phyloP scores from a whole-genome alignment of 2,113 vertebrate species.

The Pitta sordida region DNA sequence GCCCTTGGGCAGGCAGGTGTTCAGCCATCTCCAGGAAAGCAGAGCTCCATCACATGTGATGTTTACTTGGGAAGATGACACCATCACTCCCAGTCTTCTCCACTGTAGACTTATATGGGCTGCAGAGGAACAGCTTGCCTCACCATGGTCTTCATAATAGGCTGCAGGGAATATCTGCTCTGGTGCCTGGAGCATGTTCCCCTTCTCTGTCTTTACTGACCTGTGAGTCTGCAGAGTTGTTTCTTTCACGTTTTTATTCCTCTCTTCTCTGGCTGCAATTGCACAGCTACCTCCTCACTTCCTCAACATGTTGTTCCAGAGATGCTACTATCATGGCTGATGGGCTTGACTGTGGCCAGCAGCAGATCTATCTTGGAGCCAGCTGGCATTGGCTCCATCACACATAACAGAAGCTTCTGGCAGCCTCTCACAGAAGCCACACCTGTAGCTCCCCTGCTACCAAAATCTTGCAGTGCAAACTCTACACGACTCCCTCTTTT shows the following conservation, averaged over 20 bases:
- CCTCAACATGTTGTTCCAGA: background rate
- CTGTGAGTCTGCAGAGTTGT: background rate
- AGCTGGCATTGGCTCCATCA: background rate
- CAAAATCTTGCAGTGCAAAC: background rate
- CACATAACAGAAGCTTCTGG: background rate
- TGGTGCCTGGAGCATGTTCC: background rate
- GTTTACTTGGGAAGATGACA: background rate
- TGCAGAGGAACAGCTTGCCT: background rate
- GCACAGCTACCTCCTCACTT: background rate
- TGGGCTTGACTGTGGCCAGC: background rate
- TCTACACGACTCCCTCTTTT: background rate
- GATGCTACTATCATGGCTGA: background rate
- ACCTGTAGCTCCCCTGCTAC: background rate
- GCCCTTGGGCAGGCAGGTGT: background rate
- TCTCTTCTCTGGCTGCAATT: background rate
- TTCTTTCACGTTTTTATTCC: background rate
- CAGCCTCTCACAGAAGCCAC: background rate
- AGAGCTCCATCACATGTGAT: background rate
- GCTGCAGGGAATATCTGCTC: background rate
- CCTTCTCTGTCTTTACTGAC: background rate
- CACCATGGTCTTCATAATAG: background rate
- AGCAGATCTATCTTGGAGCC: background rate
- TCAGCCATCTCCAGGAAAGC: background rate
- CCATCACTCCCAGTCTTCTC: background rate
- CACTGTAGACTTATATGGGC: accelerated